A percentile compares a stretch with the other conserved stretches of the same genome.
phyloP scores from a whole-genome alignment of 2,797 vertebrate genomes.

The Alosa sapidissima region DNA sequence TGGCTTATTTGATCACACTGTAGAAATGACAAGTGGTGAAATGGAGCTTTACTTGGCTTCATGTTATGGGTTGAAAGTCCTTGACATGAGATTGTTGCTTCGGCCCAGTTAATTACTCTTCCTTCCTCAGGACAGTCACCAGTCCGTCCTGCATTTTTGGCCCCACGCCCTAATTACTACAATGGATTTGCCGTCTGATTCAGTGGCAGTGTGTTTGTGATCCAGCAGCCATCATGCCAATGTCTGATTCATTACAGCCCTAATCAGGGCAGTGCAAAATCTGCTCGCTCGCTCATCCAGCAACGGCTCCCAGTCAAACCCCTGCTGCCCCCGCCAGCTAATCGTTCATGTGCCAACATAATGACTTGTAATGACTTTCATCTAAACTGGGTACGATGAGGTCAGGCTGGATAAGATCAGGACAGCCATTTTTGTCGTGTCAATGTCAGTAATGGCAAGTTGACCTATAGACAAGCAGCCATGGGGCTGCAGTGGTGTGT shows the following conservation, averaged over 20 bases:
- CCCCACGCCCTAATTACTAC: slow-evolving; percentile 35
- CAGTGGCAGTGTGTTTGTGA: slow-evolving; percentile 43
- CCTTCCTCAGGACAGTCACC: neutral
- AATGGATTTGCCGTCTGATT: slow-evolving; percentile 40
- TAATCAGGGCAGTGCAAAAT: slow-evolving; percentile 5
- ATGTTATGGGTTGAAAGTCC: too few relatives aligned
- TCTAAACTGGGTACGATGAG: neutral
- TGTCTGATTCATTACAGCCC: neutral
- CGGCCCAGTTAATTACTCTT: neutral
- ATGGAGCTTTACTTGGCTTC: too few relatives aligned
- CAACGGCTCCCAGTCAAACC: neutral
- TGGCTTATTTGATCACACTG: too few relatives aligned
- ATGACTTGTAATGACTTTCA: slow-evolving; percentile 16
- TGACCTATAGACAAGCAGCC: neutral
- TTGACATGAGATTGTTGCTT: too few relatives aligned
- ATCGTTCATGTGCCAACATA: neutral
- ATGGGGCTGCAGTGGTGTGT: neutral
- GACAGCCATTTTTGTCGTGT: neutral
- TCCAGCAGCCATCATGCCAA: neutral
- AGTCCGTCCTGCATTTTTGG: neutral
- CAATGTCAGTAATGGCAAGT: neutral
- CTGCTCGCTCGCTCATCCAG: neutral
- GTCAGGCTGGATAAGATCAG: neutral
- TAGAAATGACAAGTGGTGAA: too few relatives aligned
- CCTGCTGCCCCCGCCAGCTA: neutral